Conservation (phyloP, 2,113 vertebrate genomes). For the Pteropus alecto region DNA sequence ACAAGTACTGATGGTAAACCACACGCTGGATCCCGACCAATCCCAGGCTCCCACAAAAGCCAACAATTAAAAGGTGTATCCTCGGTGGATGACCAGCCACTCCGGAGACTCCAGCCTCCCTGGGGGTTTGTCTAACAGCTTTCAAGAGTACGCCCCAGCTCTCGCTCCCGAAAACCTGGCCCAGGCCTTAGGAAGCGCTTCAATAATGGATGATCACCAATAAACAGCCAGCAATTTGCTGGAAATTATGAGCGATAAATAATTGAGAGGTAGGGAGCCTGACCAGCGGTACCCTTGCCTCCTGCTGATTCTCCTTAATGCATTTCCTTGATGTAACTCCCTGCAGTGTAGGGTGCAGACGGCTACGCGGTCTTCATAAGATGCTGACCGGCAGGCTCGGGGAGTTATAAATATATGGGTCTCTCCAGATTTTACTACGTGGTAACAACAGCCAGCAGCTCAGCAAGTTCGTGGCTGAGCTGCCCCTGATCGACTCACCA, state of each 20-base stretch:
- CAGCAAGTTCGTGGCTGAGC: not conserved
- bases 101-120: conserved; percentile 81
- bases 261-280: conserved; percentile 83
- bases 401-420: conserved; percentile 41
- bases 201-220: conserved; percentile 87
- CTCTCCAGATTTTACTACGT: not conserved
- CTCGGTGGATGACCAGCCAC: conserved; percentile 82
- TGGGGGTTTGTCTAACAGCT: conserved; percentile 80
- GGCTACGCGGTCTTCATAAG: conserved; percentile 71
- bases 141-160: conserved; percentile 76
- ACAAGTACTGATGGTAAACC: conserved; percentile 82
- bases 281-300: conserved; percentile 78
- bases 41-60: conserved; percentile 85
- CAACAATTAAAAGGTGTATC: conserved; percentile 87
- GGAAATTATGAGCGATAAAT: conserved; percentile 88
- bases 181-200: conserved; percentile 84
- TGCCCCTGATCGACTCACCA: not conserved
- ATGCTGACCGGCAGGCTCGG: conserved; percentile 71
- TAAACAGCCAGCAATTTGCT: conserved; percentile 87
- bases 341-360: conserved; percentile 70
- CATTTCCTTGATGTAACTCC: conserved; percentile 83
- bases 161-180: conserved; percentile 84
- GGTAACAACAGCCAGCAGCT: not conserved
- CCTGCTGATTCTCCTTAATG: conserved; percentile 84
- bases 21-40: conserved; percentile 81